Percentiles rank a stretch among this genome's conserved stretches.
These are phyloP conservation scores for Crossocerus cetratus DNA, from an alignment of 2,888 invertebrate genomes.

Conservation along the genomic window DNA sequence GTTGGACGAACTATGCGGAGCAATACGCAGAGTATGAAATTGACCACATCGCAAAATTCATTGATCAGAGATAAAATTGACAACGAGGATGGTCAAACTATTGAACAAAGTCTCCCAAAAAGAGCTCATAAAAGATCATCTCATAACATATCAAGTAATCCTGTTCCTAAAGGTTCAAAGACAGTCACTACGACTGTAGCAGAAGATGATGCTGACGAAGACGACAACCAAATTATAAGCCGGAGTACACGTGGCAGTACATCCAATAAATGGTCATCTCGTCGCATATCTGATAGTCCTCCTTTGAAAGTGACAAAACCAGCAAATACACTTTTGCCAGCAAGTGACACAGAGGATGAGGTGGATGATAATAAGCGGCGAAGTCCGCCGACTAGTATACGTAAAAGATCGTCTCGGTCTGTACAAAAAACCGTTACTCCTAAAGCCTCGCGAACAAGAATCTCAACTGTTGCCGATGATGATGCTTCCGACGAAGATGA, in stretches of 20 bases:
- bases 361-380: background rate
- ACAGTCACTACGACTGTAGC: no score
- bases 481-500: no score
- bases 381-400: background rate
- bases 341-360: background rate
- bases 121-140: background rate
- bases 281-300: background rate
- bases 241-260: background rate
- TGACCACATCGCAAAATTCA: background rate
- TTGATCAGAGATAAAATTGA: background rate
- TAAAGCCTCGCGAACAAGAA: no score
- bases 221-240: background rate
- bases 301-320: background rate
- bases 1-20: background rate
- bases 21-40: background rate
- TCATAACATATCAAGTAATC: background rate
- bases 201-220: background rate
- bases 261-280: background rate
- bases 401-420: background rate
- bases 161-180: background rate
- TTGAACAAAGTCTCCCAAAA: background rate
- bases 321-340: no score
- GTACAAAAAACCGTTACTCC: no score
- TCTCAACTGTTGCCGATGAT: no score
- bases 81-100: background rate